Conservation (phyloP, 2,888 invertebrate genomes). For the Chironomus tentans region DNA sequence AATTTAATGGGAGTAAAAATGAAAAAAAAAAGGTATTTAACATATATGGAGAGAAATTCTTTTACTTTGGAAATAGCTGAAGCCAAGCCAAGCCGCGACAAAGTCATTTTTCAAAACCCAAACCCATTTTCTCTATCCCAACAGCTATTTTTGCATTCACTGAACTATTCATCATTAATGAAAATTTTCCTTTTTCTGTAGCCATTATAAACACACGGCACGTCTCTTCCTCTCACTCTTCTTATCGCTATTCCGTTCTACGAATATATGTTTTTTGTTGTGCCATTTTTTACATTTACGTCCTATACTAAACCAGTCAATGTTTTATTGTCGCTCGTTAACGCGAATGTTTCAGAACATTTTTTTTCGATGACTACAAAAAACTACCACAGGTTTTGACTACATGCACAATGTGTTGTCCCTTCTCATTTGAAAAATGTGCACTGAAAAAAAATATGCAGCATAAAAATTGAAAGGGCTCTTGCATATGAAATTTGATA, state of each 20-base stretch:
- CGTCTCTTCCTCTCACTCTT: not conserved
- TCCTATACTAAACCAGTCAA: not conserved
- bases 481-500: not conserved
- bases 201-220: slow-evolving; percentile 8
- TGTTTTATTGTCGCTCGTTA: slow-evolving; percentile 7
- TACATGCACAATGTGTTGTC: too few species aligned
- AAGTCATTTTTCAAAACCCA: not conserved
- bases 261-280: not conserved
- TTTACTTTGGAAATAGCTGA: not conserved
- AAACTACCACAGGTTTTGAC: not conserved
- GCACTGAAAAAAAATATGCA: too few species aligned
- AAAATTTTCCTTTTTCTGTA: not conserved
- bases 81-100: not conserved
- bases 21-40: not conserved
- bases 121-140: not conserved
- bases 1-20: not conserved
- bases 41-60: not conserved
- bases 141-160: not conserved
- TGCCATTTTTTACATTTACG: not conserved
- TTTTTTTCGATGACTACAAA: too few species aligned
- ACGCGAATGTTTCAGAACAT: not conserved
- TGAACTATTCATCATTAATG: slow-evolving; percentile 3
- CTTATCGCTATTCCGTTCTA: not conserved
- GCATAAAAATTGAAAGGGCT: too few species aligned
- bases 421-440: too few species aligned